These are phyloP conservation scores for Diarsia mendica DNA, from an alignment of 2,888 invertebrate genomes.

Conservation along the genomic window DNA sequence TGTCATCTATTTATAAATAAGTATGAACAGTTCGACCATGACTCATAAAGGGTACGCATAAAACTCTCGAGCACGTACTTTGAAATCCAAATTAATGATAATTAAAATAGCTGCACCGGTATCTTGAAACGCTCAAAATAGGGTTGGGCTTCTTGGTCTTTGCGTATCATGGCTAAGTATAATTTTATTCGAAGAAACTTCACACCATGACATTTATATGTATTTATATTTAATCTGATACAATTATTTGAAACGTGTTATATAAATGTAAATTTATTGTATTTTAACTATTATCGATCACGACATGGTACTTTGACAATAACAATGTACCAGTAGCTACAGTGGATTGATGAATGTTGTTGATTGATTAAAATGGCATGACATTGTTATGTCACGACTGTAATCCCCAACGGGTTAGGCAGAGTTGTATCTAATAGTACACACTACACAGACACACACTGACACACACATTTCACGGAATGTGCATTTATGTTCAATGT, in stretches of 20 bases:
- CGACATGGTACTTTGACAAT: constrained; percentile 18
- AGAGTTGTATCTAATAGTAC: background rate
- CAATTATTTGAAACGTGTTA: constrained; percentile 12
- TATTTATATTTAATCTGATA: constrained; percentile 24
- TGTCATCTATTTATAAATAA: constrained; percentile 80
- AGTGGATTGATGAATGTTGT: background rate
- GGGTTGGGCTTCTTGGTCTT: constrained; percentile 38
- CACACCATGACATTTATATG: constrained; percentile 17
- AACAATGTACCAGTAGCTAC: background rate
- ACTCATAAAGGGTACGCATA: constrained; percentile 73
- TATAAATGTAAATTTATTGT: constrained; percentile 32
- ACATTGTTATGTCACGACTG: background rate
- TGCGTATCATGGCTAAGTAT: background rate
- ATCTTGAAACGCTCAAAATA: constrained; percentile 61
- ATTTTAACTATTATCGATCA: constrained; percentile 31
- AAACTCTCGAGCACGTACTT: constrained; percentile 77
- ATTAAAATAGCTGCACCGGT: constrained; percentile 79
- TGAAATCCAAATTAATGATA: constrained; percentile 74
- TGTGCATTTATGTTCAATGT: too few relatives aligned
- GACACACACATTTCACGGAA: background rate
- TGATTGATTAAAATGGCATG: background rate
- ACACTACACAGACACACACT: too few relatives aligned
- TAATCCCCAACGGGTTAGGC: background rate
- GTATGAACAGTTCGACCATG: constrained; percentile 70
- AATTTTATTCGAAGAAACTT: constrained; percentile 24